Percentiles rank a stretch among this genome's conserved stretches.
Evolutionary conservation across 2,888 invertebrate species (phyloP).

Genomic region (Mesorhabditis spiculigera): DNA sequence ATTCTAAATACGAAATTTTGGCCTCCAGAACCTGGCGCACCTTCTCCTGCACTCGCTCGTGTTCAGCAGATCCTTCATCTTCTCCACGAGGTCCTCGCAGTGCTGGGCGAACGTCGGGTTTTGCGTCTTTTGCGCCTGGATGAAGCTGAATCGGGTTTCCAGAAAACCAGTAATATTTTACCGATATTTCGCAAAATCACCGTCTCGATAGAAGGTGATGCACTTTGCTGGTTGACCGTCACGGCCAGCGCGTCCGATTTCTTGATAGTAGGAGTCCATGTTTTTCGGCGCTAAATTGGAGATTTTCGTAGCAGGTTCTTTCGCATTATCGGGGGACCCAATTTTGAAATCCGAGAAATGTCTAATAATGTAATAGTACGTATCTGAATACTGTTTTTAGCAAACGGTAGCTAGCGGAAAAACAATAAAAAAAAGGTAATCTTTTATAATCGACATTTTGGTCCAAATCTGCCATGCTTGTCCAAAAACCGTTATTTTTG

Average conservation of each 20-base stretch:
- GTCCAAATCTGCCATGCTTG: no score
- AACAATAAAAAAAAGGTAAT: no score
- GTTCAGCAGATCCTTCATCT: constrained; percentile 66
- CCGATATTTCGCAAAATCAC: background rate
- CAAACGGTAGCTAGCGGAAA: no score
- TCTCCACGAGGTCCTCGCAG: constrained; percentile 61
- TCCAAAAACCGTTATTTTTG: no score
- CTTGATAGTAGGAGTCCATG: constrained; percentile 74
- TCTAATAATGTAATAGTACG: no score
- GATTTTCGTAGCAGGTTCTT: no score
- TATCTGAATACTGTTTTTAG: no score
- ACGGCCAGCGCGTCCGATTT: constrained; percentile 74
- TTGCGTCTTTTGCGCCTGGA: constrained; percentile 13
- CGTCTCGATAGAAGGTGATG: constrained; percentile 64
- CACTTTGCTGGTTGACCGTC: constrained; percentile 70
- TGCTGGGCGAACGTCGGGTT: constrained; percentile 57
- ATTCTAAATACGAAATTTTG: constrained; percentile 22
- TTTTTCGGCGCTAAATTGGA: constrained; percentile 66
- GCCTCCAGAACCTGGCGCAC: constrained; percentile 33
- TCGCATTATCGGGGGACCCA: background rate
- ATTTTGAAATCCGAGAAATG: constrained; percentile 7
- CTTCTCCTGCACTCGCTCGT: constrained; percentile 66
- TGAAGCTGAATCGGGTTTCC: constrained; percentile 9
- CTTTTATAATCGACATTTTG: no score
- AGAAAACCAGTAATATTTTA: background rate